Base-by-base conservation (phyloP, 2,797 vertebrate species). In the Sebastolobus alascanus region DNA sequence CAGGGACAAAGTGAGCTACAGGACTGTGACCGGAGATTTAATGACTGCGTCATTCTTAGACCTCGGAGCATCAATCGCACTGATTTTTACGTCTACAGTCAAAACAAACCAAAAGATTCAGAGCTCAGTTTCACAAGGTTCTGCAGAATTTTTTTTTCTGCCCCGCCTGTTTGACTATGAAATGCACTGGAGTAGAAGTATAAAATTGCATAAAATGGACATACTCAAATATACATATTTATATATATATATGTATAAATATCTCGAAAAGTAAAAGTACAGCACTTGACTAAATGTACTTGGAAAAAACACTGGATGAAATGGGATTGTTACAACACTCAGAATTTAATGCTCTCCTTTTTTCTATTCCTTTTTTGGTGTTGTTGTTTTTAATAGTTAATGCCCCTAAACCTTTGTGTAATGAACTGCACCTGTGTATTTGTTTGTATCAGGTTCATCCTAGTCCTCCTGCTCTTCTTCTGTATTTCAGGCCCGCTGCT, bases 11-110 rank as follows among this genome's bases (percentile, higher is more conserved):
- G 38, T n/a, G 60, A 60, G 75, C 78, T 31, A 4, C 33, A 9
- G 54, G 27, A 63, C 20, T 33, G 69, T 72, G 68, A 85, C 67
- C 5, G 29, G 6, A 67, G 74, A 80, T 72, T 74, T 65, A 84
- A 88, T 83, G 68, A 79, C 60, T 25, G 68, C 61, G 80, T 80
- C 87, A 77, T 10, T 77, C 75, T 54, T 9, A 43, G 64, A 71
- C 50, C 7, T 50, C 18, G 0, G 10, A 6, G 11, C 40, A 76
- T 75, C 25, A 79, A 84, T 31, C 7, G 18, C 54, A 50, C 46
- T 6, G 72, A 75, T 73, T 61, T 22, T 64, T 1, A 40, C 6
- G 37, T 67, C 61, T 43, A 25, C 11, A 63, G 20, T 68, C 22
- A 20, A 38, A 54, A 50, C 7, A 11, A 50, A 68, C 6, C 5